Evolutionary conservation across 2,888 invertebrate species (phyloP), one percentile per base, ranked within the genome.

Genomic region (Trilocha varians): DNA sequence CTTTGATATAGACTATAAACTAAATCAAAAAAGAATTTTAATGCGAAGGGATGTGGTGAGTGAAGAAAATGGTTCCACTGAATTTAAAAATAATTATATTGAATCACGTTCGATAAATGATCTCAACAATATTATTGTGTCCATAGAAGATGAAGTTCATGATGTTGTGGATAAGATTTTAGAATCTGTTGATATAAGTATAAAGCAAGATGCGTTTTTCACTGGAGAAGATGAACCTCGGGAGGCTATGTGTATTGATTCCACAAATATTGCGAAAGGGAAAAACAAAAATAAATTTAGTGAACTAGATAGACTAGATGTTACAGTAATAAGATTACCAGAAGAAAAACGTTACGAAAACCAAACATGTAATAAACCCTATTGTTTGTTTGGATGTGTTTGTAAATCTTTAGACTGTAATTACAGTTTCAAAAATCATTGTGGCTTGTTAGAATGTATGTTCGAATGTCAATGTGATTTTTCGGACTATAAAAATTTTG

Each of bases 321-420:
- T 91, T 6, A 91, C 90, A 45, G 87, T 91, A 25, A 90, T 92
- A 40, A 88, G 87, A 57, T 76, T 79, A 44, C 63, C 78, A 17
- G 70, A 76, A 41, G 59, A 55, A 6, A 45, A 48, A 15, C 46
- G 55, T 38, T 51, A 51, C 25, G 45, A 47, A 16, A 39, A 45
- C 32, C 32, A 13, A 6, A 48, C 47, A 13, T 92, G 92, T 58
- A 49, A 46, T 1, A 88, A 90, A 52, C 71, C 78, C 5, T 79
- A 68, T 63, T 93, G 93, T 58, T 66, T 66, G 44, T 66, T 91
- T 41, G 93, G 92, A 3, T 93, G 93, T 61, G 62, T 93, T 33
- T 93, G 93, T 59, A 76, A 82, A 39, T 91, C 91, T 52, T 61
- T 91, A 25, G 61, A 71, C 25, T 78, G 80, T 45, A 66, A 70